A percentile compares a stretch with the other conserved stretches of the same genome.
Conservation (phyloP, 1,140 invertebrate genomes). For the Meloidogyne chitwoodi region DNA sequence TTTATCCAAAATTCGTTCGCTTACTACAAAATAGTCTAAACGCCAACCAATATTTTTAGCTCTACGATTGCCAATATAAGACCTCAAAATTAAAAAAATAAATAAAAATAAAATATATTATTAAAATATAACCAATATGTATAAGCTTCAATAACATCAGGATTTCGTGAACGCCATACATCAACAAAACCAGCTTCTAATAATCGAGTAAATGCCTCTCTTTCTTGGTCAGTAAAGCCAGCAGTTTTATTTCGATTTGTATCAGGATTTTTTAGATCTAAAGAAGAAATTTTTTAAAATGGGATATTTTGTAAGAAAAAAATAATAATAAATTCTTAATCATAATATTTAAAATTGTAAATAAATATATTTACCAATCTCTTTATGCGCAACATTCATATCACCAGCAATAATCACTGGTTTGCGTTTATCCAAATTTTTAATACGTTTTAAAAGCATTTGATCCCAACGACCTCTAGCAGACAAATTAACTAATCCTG, state of each 20-base stretch:
- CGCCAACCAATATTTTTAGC: constrained; percentile 90
- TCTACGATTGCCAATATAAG: constrained; percentile 76
- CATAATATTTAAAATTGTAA: no score
- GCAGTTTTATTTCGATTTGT: constrained; percentile 80
- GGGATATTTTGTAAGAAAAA: background rate
- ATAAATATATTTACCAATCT: constrained; percentile 82
- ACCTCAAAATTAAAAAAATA: constrained; percentile 16
- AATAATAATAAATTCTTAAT: background rate
- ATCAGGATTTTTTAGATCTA: constrained; percentile 89
- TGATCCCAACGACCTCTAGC: constrained; percentile 87
- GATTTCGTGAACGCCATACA: constrained; percentile 81
- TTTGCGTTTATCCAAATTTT: constrained; percentile 79
- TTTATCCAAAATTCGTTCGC: constrained; percentile 71
- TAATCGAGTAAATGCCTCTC: constrained; percentile 80
- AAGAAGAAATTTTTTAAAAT: constrained; percentile 29
- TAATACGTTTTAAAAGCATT: constrained; percentile 73
- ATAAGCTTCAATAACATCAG: constrained; percentile 76
- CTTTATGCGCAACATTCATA: constrained; percentile 90
- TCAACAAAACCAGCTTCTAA: constrained; percentile 77
- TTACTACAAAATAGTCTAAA: constrained; percentile 88
- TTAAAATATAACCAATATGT: constrained; percentile 78
- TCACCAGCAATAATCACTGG: constrained; percentile 91
- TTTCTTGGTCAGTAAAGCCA: constrained; percentile 91
- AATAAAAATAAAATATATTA: background rate
- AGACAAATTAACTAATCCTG: constrained; percentile 74